Evolutionary conservation across 2,797 vertebrate genomes (phyloP), one percentile per base, ranked within the genome.

Genomic region (Acipenser oxyrinchus): DNA sequence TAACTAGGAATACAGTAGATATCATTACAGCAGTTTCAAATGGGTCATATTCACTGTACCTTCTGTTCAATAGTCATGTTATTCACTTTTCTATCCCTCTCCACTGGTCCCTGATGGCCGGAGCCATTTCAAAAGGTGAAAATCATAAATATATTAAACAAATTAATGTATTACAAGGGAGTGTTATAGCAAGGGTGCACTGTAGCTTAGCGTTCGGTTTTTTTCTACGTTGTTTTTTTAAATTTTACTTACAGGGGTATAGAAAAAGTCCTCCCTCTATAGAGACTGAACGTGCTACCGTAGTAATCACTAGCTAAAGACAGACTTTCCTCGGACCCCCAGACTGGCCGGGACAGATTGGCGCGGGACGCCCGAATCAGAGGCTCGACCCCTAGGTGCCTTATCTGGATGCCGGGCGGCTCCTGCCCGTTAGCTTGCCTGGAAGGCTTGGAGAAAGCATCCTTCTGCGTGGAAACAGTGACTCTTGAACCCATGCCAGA

Each of bases 281-380:
- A 99, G 82, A 98, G 93, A 85, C 96, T 98, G 93, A 97, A 97
- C 83, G 96, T 95, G 87, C 96, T 99, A 83, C 94, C 95, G 69
- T 97, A 98, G 67, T 93, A 95, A 92, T 97, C 95, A 78, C 95
- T 98, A 87, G 93, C 92, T 81, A 97, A 89, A 59, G 95, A 98
- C 84, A 97, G 92, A 93, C 94, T 98, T 93, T 98, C 96, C 94
- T 98, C 96, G 70, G 96, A 97, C 86, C 95, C 95, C 89, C 94
- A 95, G 81, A 93, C 90, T 23, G 94, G 90, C 77, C 93, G 93
- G 73, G 94, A 91, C 87, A 95, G 92, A 90, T 96, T 95, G 92
- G 95, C 94, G 79, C 94, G 91, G 79, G 96, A 96, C 1, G 95
- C 96, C 75, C 94, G 91, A 74, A 96, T 90, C 83, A 99, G 93